Evolutionary conservation across 2,797 vertebrate species (phyloP).

Genomic region (Ictinia mississippiensis): DNA sequence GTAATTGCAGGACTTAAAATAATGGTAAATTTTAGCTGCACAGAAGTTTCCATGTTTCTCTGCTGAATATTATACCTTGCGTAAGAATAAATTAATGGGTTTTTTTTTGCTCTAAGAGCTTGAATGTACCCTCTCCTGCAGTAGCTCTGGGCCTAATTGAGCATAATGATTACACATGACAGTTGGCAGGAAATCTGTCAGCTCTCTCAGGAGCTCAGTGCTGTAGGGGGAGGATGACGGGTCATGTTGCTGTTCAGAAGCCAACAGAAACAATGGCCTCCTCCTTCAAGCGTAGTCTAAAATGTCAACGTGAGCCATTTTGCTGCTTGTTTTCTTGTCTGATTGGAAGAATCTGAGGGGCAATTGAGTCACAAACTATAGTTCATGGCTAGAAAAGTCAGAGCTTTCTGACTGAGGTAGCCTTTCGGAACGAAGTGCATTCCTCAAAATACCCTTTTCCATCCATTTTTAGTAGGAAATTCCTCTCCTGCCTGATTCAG

Average conservation of each 20-base stretch:
- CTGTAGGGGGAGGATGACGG: background rate
- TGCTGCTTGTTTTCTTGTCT: background rate
- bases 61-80: background rate
- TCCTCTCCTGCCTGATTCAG: background rate
- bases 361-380: background rate
- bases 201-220: background rate
- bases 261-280: background rate
- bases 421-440: background rate
- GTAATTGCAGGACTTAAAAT: background rate
- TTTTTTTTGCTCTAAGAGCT: background rate
- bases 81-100: background rate
- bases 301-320: background rate
- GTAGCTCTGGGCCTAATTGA: background rate
- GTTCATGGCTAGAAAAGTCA: background rate
- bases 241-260: background rate
- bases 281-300: background rate
- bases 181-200: background rate
- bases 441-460: background rate
- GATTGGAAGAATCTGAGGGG: background rate
- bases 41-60: background rate
- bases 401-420: background rate
- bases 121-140: background rate
- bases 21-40: background rate
- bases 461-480: background rate
- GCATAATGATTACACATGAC: background rate